A percentile compares a stretch with the other conserved stretches of the same genome.
Evolutionary conservation across 2,888 invertebrate species (phyloP).

Genomic region (Orthosia gracilis): DNA sequence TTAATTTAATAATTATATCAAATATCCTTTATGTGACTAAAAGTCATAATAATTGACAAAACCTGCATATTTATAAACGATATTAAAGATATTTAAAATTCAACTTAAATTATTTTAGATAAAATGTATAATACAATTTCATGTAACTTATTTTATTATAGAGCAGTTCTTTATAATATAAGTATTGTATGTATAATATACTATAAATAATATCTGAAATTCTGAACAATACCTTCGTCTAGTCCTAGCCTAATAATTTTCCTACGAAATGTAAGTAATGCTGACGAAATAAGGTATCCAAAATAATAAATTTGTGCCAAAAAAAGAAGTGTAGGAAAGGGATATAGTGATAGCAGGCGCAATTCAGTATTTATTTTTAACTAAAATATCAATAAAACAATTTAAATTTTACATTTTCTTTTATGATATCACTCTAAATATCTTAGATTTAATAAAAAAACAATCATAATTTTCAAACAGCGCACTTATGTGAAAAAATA

Average conservation of each 20-base stretch:
- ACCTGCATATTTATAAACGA: background rate
- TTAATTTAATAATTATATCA: conserved; percentile 16
- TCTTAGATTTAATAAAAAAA: no score
- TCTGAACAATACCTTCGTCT: conserved; percentile 47
- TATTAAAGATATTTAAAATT: background rate
- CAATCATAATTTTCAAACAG: background rate
- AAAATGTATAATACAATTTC: background rate
- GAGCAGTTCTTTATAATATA: background rate
- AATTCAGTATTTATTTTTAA: background rate
- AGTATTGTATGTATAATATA: conserved; percentile 27
- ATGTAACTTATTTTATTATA: conserved; percentile 17
- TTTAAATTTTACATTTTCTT: no score
- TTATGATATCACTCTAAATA: no score
- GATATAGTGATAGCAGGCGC: conserved; percentile 37
- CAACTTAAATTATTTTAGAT: background rate
- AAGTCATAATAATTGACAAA: conserved; percentile 54
- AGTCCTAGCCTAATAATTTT: conserved; percentile 58
- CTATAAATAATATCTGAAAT: conserved; percentile 25
- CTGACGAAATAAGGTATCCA: conserved; percentile 61
- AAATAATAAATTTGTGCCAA: conserved; percentile 59
- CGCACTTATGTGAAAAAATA: no score
- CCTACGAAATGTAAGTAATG: conserved; percentile 63
- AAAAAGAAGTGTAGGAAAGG: conserved; percentile 27
- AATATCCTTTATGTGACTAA: conserved; percentile 54
- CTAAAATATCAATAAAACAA: no score